Evolutionary conservation across 2,113 vertebrate species (phyloP).

Genomic region (Sprattus sprattus): DNA sequence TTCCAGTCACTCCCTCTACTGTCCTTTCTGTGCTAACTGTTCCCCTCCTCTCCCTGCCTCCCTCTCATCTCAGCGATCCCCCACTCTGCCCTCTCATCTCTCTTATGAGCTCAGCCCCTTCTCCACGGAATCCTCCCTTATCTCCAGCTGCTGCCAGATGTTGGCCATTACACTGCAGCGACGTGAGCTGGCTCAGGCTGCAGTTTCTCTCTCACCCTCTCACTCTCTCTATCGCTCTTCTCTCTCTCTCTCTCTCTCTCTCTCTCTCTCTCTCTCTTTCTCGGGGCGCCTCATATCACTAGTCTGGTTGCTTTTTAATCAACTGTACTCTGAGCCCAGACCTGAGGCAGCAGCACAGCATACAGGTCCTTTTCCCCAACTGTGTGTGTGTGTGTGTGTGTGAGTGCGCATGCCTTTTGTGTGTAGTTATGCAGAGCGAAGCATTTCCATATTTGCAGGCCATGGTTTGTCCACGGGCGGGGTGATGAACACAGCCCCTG

Average conservation of each 20-base stretch:
- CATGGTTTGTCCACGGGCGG: not conserved
- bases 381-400: slow-evolving; percentile 19
- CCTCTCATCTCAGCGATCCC: not conserved
- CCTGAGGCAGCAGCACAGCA: slow-evolving; percentile 22
- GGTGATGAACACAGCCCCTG: not conserved
- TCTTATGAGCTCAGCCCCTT: not conserved
- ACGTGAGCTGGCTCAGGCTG: slow-evolving; percentile 49
- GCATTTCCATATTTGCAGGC: not conserved
- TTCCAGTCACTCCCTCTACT: not conserved
- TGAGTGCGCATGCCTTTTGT: not conserved
- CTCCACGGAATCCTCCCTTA: slow-evolving; percentile 6
- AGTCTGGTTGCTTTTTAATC: slow-evolving; percentile 52
- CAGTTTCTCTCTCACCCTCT: not conserved
- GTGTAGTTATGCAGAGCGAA: not conserved
- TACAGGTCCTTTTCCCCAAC: slow-evolving; percentile 19
- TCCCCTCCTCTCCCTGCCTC: not conserved
- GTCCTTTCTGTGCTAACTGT: not conserved
- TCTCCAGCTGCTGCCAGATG: slow-evolving; percentile 65
- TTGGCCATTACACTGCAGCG: slow-evolving; percentile 63
- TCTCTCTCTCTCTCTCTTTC: not conserved
- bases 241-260: not conserved
- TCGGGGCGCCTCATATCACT: not conserved
- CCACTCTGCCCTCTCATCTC: not conserved
- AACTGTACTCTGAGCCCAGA: slow-evolving; percentile 34
- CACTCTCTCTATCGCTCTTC: not conserved